Evolutionary conservation across 1,140 invertebrate genomes (phyloP), one percentile per base, ranked within the genome.

Genomic region (Saxidomus purpurata): DNA sequence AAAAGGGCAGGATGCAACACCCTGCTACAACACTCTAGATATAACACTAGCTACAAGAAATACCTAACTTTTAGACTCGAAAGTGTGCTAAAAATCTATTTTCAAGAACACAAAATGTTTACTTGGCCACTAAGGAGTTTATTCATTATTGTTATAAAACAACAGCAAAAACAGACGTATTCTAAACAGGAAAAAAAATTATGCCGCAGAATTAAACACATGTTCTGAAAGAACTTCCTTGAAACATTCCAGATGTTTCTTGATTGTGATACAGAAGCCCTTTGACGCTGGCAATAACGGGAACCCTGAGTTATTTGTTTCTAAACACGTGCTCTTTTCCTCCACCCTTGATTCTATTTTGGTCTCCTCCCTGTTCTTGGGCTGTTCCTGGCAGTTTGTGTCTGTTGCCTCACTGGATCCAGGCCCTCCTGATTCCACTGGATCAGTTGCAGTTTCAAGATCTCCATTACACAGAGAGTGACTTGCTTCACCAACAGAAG

Each of bases 241-340:
- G 25, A 89, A 89, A 25, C 25, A 55, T n/a, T 81, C 47, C n/a
- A 89, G 25, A 74, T 89, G 63, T 40, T 89, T 81, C 52, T 74
- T 81, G 63, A 89, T 49, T n/a, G 77, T 34, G 15, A 89, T 25
- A 61, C 87, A 89, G 36, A 89, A 89, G 4, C 87, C 87, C 61
- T 81, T 89, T 31, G 87, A 89, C 28, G 63, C 77, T 81, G 87
- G 87, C n/a, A 89, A 38, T 9, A 89, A 34, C 40, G 63, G 77
- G 47, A 82, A 74, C 9, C n/a, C 87, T 79, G 59, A 1, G 1
- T 2, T 3, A n/a, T 2, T 11, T 9, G 2, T 71, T 25, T 71
- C 3, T 38, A 40, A 19, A 38, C 19, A 25, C 11, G 59, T 63
- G 19, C 6, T 63, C 25, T 28, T 63, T 63, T 25, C 59, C 25